Evolutionary conservation across 2,797 vertebrate genomes (phyloP).

Genomic region (Gymnodraco acuticeps): DNA sequence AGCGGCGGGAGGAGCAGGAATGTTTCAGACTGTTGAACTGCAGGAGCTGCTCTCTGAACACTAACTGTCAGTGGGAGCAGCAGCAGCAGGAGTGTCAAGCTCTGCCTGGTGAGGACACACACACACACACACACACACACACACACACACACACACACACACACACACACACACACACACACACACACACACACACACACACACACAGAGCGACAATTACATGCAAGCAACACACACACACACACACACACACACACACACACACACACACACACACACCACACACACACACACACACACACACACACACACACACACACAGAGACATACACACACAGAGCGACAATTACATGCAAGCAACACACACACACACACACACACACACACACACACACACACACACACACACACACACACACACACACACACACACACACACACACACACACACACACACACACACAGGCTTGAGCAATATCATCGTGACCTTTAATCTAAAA

Average conservation of each 20-base stretch:
- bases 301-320: neutral
- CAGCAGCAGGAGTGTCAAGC: slow-evolving; percentile 95
- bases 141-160: neutral
- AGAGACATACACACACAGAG: neutral
- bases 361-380: too few species aligned
- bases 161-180: neutral
- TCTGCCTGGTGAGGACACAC: slow-evolving; percentile 87
- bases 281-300: neutral
- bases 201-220: too few species aligned
- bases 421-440: neutral
- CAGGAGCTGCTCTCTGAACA: slow-evolving; percentile 93
- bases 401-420: neutral
- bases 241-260: neutral
- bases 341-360: too few species aligned
- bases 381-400: neutral
- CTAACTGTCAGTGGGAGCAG: slow-evolving; percentile 95
- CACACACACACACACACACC: neutral
- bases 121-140: too few species aligned
- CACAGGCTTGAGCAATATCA: neutral
- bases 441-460: neutral
- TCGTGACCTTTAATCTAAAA: slow-evolving; percentile 18
- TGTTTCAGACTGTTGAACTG: slow-evolving; percentile 94
- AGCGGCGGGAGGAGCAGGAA: slow-evolving; percentile 92
- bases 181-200: too few species aligned
- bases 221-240: neutral